Evolutionary conservation across 2,797 vertebrate genomes (phyloP), one percentile per base, ranked within the genome.

Genomic region (Falco peregrinus): DNA sequence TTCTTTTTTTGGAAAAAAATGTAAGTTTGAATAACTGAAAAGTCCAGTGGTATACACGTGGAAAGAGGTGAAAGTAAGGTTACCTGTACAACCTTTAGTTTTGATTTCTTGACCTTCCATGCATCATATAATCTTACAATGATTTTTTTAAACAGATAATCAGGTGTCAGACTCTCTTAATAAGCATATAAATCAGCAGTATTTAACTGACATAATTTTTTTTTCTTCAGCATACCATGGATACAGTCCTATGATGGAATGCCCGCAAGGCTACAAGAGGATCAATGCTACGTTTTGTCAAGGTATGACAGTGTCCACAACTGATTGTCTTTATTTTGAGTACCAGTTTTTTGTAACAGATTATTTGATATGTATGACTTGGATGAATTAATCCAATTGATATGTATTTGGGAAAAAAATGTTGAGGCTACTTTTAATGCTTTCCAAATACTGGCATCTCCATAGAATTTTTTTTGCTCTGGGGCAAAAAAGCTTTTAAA

Each of bases 271-370:
- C 82, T 99, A 99, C 98, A 99, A 99, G 95, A 98, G 98, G 94
- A 98, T 99, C 95, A 99, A 99, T 98, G 98, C 97, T 96, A 99
- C 99, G 9, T 98, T 98, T 94, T 99, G 99, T 97, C 99, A 99
- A 98, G 99, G 99, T 99, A 99, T 51, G 80, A 78, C 25, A 71
- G 24, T 41, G 11, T 21, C 14, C 20, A 41, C 21, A 45, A 33
- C 18, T 88, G 22, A 24, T 54, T 41, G 11, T 29, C 13, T 67
- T 82, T 79, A 29, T 78, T 93, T 71, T 84, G 61, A 91, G 6
- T 77, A 51, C 29, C 31, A n/a, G 3, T 54, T 70, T 88, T 94
- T 43, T 87, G 14, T 61, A 61, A 43, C 39, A 76, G 19, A 33
- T 81, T 81, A 31, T 77, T 60, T 77, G 31, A 45, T 84, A 43